Evolutionary conservation across 2,113 vertebrate species (phyloP).

Genomic region (Pionites leucogaster): DNA sequence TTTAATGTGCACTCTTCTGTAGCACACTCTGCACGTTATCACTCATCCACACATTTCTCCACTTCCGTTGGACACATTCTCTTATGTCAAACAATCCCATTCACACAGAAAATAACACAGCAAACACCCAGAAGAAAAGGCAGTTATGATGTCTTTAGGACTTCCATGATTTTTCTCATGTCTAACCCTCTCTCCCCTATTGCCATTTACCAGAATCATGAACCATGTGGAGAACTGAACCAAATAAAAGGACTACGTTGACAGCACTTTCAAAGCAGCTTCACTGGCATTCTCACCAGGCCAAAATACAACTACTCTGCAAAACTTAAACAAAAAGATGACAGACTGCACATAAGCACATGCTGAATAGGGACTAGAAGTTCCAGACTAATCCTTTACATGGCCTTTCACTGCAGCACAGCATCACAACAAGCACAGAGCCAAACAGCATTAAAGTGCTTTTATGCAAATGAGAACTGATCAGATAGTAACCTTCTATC

Average conservation of each 20-base stretch:
- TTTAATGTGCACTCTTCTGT: background rate
- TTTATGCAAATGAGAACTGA: background rate
- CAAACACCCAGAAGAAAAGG: background rate
- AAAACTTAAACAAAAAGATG: background rate
- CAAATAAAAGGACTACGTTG: background rate
- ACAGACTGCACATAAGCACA: background rate
- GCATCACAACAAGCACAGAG: background rate
- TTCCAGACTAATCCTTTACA: background rate
- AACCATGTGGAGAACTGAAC: background rate
- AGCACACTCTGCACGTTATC: background rate
- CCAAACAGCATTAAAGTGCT: background rate
- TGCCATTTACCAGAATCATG: background rate
- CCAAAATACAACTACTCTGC: slow-evolving; percentile 10
- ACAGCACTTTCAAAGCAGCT: background rate
- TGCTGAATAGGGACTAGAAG: background rate
- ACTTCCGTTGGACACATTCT: background rate
- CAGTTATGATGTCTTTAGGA: background rate
- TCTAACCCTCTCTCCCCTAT: background rate
- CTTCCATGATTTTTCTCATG: background rate
- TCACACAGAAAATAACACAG: background rate
- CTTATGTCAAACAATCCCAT: background rate
- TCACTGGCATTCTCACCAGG: background rate
- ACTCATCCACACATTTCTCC: background rate
- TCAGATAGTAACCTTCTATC: background rate
- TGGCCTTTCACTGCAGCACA: background rate